Conservation (phyloP, 2,888 invertebrate species). For the Patella caerulea region DNA sequence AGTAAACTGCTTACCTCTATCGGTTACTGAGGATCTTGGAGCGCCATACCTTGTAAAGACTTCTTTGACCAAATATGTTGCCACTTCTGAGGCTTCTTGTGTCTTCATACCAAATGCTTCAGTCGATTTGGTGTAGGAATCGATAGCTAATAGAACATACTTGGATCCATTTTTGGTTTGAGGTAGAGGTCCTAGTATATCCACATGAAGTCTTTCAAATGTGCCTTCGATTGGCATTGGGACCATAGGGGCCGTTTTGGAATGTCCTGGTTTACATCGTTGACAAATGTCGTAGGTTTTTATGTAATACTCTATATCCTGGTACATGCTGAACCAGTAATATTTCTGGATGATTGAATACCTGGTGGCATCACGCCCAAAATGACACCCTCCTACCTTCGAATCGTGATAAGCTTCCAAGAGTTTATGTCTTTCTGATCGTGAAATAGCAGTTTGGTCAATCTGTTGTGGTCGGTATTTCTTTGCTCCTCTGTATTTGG, state of each 20-base stretch:
- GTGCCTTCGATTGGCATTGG: slow-evolving; percentile 31
- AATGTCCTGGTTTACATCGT: slow-evolving; percentile 2
- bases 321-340: slow-evolving; percentile 20
- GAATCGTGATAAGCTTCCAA: too few relatives aligned
- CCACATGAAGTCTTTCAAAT: slow-evolving; percentile 35
- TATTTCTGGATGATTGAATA: slow-evolving; percentile 19
- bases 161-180: slow-evolving; percentile 71
- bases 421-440: not conserved
- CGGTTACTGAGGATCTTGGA: slow-evolving; percentile 35
- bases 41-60: slow-evolving; percentile 42
- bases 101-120: slow-evolving; percentile 41
- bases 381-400: too few relatives aligned
- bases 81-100: slow-evolving; percentile 36
- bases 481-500: not conserved
- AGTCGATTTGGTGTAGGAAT: slow-evolving; percentile 34
- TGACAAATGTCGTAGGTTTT: slow-evolving; percentile 17
- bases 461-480: not conserved
- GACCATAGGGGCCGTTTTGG: slow-evolving; percentile 27
- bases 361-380: slow-evolving; percentile 14
- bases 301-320: slow-evolving; percentile 17
- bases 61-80: slow-evolving; percentile 40
- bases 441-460: not conserved
- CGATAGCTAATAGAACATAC: slow-evolving; percentile 58
- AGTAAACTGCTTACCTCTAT: slow-evolving; percentile 41
- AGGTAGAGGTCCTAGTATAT: slow-evolving; percentile 38